These are phyloP conservation scores for Tragelaphus eurycerus DNA, from an alignment of 2,797 vertebrate species.

Conservation along the genomic window DNA sequence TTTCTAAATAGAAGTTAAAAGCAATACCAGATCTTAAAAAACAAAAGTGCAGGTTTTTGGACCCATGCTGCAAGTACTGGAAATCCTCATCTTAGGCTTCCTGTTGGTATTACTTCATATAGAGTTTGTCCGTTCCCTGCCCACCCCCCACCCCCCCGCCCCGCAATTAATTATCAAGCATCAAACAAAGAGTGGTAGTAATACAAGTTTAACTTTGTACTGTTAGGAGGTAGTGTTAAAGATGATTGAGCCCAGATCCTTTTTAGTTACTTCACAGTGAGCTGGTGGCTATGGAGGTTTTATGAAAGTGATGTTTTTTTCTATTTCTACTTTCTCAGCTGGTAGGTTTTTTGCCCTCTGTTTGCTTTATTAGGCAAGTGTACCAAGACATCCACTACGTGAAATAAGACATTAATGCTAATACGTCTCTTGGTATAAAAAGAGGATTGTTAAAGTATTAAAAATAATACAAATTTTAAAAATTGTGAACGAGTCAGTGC, in stretches of 20 bases:
- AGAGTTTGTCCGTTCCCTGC: not conserved
- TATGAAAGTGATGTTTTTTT: not conserved
- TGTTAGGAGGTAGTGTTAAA: not conserved
- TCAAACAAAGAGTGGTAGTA: not conserved
- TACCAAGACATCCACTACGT: not conserved
- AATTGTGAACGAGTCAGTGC: not conserved
- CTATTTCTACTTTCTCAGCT: not conserved
- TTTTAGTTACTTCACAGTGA: not conserved
- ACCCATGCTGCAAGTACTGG: not conserved
- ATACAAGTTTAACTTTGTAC: not conserved
- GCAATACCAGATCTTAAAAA: not conserved
- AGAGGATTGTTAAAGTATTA: not conserved
- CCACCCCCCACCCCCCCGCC: too few species aligned
- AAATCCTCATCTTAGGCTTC: not conserved
- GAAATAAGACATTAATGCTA: not conserved
- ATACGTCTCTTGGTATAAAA: not conserved
- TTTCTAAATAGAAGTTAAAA: constrained; percentile 19
- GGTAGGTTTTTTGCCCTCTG: not conserved
- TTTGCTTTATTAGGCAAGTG: not conserved
- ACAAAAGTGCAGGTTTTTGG: not conserved
- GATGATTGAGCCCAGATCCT: not conserved
- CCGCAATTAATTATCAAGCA: not conserved
- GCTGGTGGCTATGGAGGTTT: not conserved
- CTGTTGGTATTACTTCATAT: not conserved
- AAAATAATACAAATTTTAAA: not conserved